Percentiles rank a stretch among this genome's conserved stretches.
Evolutionary conservation across 2,888 invertebrate genomes (phyloP).

Genomic region (Volucella bombylans): DNA sequence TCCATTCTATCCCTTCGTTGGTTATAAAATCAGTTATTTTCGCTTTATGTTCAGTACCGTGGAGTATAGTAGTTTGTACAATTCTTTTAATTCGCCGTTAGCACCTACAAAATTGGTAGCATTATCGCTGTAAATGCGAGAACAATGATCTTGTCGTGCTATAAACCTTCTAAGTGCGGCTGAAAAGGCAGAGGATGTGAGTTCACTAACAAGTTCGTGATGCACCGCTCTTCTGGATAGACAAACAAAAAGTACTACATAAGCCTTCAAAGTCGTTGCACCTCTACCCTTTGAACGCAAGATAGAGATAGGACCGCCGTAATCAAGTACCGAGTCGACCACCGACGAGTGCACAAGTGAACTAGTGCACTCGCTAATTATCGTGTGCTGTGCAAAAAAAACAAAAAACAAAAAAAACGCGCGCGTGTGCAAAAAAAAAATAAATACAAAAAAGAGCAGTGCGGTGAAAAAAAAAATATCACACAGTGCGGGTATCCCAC

Average conservation of each 20-base stretch:
- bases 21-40: slow-evolving; percentile 17
- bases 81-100: slow-evolving; percentile 14
- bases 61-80: slow-evolving; percentile 29
- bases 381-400: too few species aligned
- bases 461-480: too few species aligned
- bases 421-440: too few species aligned
- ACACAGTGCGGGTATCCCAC: too few species aligned
- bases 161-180: slow-evolving; percentile 19
- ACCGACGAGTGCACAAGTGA: too few species aligned
- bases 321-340: too few species aligned
- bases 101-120: slow-evolving; percentile 32
- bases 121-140: slow-evolving; percentile 33
- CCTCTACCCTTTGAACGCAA: too few species aligned
- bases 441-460: too few species aligned
- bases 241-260: slow-evolving; percentile 30
- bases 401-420: too few species aligned
- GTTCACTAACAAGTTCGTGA: slow-evolving; percentile 31
- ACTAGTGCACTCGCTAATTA: too few species aligned
- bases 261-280: too few species aligned
- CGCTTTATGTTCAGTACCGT: slow-evolving; percentile 15
- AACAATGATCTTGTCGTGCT: slow-evolving; percentile 15
- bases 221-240: slow-evolving; percentile 19
- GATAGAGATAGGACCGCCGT: too few species aligned
- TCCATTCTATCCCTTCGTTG: slow-evolving; percentile 32
- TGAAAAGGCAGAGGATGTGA: slow-evolving; percentile 17